Evolutionary conservation across 2,113 vertebrate genomes (phyloP), one percentile per base, ranked within the genome.

Genomic region (Gambusia affinis): DNA sequence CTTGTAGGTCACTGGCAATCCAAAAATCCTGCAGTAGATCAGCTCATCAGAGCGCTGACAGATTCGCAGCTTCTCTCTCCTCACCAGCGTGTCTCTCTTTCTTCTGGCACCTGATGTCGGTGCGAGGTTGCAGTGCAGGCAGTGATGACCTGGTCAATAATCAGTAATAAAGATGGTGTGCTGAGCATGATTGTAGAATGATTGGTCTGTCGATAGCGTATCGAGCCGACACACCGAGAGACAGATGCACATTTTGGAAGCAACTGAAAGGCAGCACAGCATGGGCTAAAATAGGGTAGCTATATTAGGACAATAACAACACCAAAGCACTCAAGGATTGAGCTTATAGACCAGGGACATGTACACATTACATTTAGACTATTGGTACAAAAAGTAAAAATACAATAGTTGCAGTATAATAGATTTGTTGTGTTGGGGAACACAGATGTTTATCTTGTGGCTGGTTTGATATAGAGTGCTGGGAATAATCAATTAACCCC

Each of bases 111-210:
- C 85, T 77, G 83, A 87, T 85, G 87, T 86, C 87, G 81, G 83
- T 84, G 76, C 54, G 81, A 82, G 83, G 79, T 86, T 57, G 82
- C 81, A 84, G 87, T 44, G 76, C 81, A 75, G 83, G 84, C 77
- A 44, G 80, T 86, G 83, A 91, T 84, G 88, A 92, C 81, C 84
- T 82, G 85, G 81, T 92, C 89, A 92, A 92, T 90, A 89, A 90
- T 92, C 82, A 90, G 87, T 91, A 90, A 92, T 92, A 93, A 92
- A 92, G 88, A 90, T 86, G 87, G 82, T 92, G 89, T 87, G 88
- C 86, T 90, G 92, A 87, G 88, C 89, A 90, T 92, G 91, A 93
- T 91, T 91, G 91, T 83, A 80, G 82, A 89, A 92, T 92, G 92
- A 92, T 92, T 88, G 89, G 78, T 87, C 80, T 90, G 91, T 90